Base-by-base conservation (phyloP, 2,888 invertebrate genomes). In the Pseudococcus longispinus region DNA sequence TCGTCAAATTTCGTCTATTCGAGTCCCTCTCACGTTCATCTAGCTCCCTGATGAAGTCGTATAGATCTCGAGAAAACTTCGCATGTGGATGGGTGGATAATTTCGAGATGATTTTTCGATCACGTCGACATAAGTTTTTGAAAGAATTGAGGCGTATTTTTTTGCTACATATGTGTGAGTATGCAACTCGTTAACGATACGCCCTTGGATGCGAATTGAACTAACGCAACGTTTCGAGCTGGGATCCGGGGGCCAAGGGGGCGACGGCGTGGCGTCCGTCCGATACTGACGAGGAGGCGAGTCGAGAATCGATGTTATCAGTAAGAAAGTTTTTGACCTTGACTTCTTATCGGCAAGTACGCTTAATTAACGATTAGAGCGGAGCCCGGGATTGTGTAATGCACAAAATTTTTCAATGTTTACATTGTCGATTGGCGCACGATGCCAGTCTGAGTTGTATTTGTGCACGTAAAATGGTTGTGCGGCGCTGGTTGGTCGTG, bases 361-460 rank as follows among this genome's bases (percentile, higher is more conserved):
- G 77, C 77, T 42, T 80, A 80, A 80, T 80, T 80, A 80, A 42
- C 42, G 77, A 80, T 80, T 80, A 80, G 6, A 42, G 9, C 77
- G 77, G 42, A 80, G 42, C 77, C 42, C 77, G 26, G 23, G 29
- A 13, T 80, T 80, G 77, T 80, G 77, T 42, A 80, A 80, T 80
- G 77, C 77, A 42, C 77, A 42, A 80, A 80, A 80, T 80, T 80
- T 42, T 80, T 80, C 70, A 80, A 80, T 80, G 77, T 80, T 80
- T 80, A 80, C 77, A 80, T 80, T 80, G 77, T 80, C 77, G 77
- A 42, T 80, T 80, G 29, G 42, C 15, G 26, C 13, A 18, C 37
- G n/a, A 46, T n/a, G 55, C 23, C 60, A 60, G 60, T 60, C 55
- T 55, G 55, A 23, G 60, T 55, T 55, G 18, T 55, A 60, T 23